phyloP scores from a whole-genome alignment of 2,113 vertebrate species.

The Actinemys pallida region DNA sequence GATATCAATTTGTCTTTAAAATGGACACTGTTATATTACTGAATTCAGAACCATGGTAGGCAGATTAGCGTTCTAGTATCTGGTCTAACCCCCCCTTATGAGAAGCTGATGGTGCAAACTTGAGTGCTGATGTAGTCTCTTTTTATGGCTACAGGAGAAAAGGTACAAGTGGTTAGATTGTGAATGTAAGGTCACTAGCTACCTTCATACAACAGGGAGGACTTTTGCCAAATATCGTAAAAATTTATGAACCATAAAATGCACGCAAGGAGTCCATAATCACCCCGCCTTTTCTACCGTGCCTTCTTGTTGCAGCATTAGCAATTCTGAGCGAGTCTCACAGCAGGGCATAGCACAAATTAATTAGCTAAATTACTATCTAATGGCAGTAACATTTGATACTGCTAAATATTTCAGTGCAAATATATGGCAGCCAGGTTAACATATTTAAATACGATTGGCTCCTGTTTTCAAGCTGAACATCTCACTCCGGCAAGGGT shows the following conservation, averaged over 20 bases:
- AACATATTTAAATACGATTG: constrained; percentile 28
- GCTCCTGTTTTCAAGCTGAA: not conserved
- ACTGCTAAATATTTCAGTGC: constrained; percentile 53
- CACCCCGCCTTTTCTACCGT: not conserved
- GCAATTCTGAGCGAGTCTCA: constrained; percentile 43
- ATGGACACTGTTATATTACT: constrained; percentile 33
- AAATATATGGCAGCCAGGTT: constrained; percentile 25
- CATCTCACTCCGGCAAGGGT: constrained; percentile 6
- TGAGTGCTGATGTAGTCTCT: not conserved
- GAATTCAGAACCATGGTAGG: constrained; percentile 13
- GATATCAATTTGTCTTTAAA: constrained; percentile 38
- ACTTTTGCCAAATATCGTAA: not conserved
- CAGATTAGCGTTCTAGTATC: not conserved
- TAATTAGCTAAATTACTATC: constrained; percentile 64
- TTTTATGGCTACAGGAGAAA: not conserved
- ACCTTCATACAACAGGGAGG: not conserved
- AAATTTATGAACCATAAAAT: constrained; percentile 52
- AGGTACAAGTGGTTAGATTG: not conserved
- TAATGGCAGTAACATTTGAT: constrained; percentile 34
- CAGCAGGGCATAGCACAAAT: constrained; percentile 35
- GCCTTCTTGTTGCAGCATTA: constrained; percentile 15
- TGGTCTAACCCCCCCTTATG: not conserved
- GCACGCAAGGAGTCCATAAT: constrained; percentile 18
- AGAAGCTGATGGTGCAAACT: not conserved
- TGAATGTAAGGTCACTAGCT: not conserved